phyloP scores from a whole-genome alignment of 2,888 invertebrate species.

The Nysson spinosus region DNA sequence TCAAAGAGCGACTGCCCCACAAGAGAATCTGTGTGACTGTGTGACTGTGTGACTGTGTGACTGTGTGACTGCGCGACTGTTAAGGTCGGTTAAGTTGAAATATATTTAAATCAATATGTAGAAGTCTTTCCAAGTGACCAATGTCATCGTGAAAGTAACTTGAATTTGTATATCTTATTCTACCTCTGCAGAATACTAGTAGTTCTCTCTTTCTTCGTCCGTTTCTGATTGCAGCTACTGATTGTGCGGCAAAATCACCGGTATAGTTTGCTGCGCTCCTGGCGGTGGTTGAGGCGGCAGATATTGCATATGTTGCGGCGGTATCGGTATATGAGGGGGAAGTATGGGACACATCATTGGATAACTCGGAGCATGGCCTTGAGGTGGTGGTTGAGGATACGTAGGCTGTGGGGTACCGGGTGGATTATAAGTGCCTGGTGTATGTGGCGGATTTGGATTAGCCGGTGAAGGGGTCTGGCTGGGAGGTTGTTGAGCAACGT shows the following conservation, averaged over 20 bases:
- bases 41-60: too few relatives aligned
- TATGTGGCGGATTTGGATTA: constrained; percentile 78
- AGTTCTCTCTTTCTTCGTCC: constrained; percentile 65
- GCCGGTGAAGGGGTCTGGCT: constrained; percentile 75
- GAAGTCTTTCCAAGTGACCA: constrained; percentile 37
- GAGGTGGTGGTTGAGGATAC: constrained; percentile 81
- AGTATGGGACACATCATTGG: constrained; percentile 82
- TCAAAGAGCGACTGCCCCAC: too few relatives aligned
- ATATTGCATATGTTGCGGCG: constrained; percentile 80
- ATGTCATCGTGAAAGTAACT: constrained; percentile 59
- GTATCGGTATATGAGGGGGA: constrained; percentile 75
- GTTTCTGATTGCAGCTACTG: constrained; percentile 77
- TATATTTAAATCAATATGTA: constrained; percentile 17
- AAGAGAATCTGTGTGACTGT: too few relatives aligned
- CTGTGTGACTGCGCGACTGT: too few relatives aligned
- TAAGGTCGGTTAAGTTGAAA: constrained; percentile 33
- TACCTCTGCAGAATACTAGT: constrained; percentile 64
- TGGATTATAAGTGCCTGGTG: constrained; percentile 80
- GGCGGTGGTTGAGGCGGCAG: constrained; percentile 78
- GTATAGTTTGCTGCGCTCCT: constrained; percentile 76
- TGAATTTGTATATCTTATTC: constrained; percentile 59
- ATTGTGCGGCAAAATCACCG: constrained; percentile 77
- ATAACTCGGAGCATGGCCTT: constrained; percentile 79
- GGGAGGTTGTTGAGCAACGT: constrained; percentile 72
- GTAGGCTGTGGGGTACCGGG: constrained; percentile 78